phyloP scores from a whole-genome alignment of 1,140 invertebrate genomes.

The Antheraea mylitta region DNA sequence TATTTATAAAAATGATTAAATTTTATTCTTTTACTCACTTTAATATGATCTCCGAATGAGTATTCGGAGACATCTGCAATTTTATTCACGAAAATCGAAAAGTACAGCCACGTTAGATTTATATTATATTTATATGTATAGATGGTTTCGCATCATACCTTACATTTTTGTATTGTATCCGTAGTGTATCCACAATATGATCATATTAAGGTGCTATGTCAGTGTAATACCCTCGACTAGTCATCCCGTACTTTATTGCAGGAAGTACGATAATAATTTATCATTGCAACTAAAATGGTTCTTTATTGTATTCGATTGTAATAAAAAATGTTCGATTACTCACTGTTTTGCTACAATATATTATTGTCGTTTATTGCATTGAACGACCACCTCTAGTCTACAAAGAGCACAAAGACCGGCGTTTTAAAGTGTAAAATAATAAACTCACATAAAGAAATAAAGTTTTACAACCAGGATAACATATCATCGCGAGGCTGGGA shows the following conservation, averaged over 20 bases:
- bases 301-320: slow-evolving; percentile 37
- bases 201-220: too few species aligned
- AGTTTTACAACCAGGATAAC: slow-evolving; percentile 62
- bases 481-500: slow-evolving; percentile 39
- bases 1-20: too few species aligned
- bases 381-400: slow-evolving; percentile 50
- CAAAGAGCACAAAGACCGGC: slow-evolving; percentile 31
- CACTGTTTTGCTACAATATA: slow-evolving; percentile 31
- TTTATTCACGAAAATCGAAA: too few species aligned
- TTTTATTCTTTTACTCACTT: too few species aligned
- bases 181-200: background rate
- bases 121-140: too few species aligned
- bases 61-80: too few species aligned
- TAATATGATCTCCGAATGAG: too few species aligned
- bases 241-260: slow-evolving; percentile 34
- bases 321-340: slow-evolving; percentile 64
- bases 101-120: too few species aligned
- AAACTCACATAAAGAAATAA: slow-evolving; percentile 70
- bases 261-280: slow-evolving; percentile 49
- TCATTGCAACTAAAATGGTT: slow-evolving; percentile 47
- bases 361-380: slow-evolving; percentile 52
- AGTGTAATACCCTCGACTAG: slow-evolving; percentile 16
- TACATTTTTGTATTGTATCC: background rate
- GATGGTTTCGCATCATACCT: too few species aligned
- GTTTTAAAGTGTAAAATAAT: slow-evolving; percentile 58